A percentile compares a stretch with the other conserved stretches of the same genome.
Evolutionary conservation across 2,797 vertebrate species (phyloP).

Genomic region (Syngnathus rostellatus): DNA sequence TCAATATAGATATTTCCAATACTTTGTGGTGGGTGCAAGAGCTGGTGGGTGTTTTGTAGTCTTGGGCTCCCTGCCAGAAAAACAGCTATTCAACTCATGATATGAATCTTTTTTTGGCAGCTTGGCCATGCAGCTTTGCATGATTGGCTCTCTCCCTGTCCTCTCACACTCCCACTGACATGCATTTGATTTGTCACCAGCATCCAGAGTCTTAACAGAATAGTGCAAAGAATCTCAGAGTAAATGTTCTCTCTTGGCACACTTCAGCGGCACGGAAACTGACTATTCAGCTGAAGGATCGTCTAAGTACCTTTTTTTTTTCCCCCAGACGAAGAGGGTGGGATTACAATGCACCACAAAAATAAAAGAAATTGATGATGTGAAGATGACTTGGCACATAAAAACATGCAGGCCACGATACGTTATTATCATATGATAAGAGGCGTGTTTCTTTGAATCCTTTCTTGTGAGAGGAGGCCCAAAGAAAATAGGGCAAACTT

Average conservation of each 20-base stretch:
- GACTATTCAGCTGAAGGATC: conserved; percentile 57
- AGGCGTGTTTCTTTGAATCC: conserved; percentile 41
- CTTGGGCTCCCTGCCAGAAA: not conserved
- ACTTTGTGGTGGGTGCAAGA: not conserved
- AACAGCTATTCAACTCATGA: conserved; percentile 50
- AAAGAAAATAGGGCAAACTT: conserved; percentile 56
- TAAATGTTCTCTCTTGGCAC: conserved; percentile 64
- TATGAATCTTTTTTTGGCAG: conserved; percentile 69
- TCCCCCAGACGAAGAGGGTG: conserved; percentile 17
- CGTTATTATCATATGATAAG: conserved; percentile 52
- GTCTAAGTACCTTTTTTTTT: conserved; percentile 39
- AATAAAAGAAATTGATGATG: conserved; percentile 55
- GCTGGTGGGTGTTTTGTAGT: not conserved
- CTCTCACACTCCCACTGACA: conserved; percentile 59
- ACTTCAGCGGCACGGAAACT: conserved; percentile 47
- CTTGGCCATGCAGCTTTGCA: conserved; percentile 62
- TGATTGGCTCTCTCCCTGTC: conserved; percentile 60
- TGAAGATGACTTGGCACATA: conserved; percentile 43
- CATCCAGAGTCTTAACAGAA: conserved; percentile 64
- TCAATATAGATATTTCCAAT: not conserved
- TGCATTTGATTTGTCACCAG: conserved; percentile 67
- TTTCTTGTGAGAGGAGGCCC: conserved; percentile 29
- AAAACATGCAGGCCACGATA: conserved; percentile 30
- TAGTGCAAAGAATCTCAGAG: conserved; percentile 60
- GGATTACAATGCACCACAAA: conserved; percentile 49